Base-by-base conservation (phyloP, 2,888 invertebrate species). In the Lepeophtheirus nordmannii region DNA sequence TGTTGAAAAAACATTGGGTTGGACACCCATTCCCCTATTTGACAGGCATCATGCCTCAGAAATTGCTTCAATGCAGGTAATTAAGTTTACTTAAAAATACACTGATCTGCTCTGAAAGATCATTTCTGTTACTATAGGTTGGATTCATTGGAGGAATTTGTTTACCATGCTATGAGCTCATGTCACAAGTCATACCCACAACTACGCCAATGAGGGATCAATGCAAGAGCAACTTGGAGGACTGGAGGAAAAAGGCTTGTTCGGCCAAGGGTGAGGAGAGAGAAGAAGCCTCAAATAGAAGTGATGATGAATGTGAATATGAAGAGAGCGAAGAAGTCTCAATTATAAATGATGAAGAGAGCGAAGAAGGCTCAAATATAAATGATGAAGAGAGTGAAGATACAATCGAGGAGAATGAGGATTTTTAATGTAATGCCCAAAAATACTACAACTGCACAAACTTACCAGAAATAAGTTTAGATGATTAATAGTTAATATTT, bases 101-200 rank as follows among this genome's bases (percentile, higher is more conserved):
- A 1, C 20, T 58, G 17, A 58, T 58, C 10, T n/a, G n/a, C 17
- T n/a, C n/a, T 58, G 58, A 58, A 58, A 12, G 10, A 5, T 10
- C 20, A 63, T 61, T 56, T 59, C 40, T 61, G 62, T 63, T 65
- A 56, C 68, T 69, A 40, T 74, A 84, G 83, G 86, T 88, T 61
- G 87, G 86, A 0, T 89, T 89, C 73, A 76, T 89, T 67, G 83
- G 80, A 68, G 85, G 85, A 62, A 88, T 89, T 69, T 89, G 89
- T 74, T 76, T 87, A 57, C 87, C 89, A 0, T 89, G 89, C 74
- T 89, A 89, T 73, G 80, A 80, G 20, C 77, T 87, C 62, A 77
- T 89, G 60, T 75, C 80, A 62, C 76, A 78, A 68, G 77, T 89
- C 23, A 78, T 89, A 60, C 88, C 89, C 0, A 80, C 80, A 70